Conservation (phyloP, 2,888 invertebrate genomes). For the Siphlonurus alternatus region DNA sequence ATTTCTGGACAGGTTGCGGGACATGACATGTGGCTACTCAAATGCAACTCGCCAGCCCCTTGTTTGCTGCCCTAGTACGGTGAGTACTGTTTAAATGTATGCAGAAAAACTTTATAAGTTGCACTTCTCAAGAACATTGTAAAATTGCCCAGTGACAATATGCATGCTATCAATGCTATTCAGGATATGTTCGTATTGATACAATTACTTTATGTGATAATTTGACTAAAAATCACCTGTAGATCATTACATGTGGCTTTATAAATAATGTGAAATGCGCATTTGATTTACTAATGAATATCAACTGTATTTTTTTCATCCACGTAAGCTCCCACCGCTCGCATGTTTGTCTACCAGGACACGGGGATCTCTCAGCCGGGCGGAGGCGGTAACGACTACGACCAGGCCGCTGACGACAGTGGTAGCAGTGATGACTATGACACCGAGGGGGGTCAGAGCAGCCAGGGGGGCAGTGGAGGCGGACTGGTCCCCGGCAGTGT, state of each 20-base stretch:
- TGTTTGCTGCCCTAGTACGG: slow-evolving; percentile 38
- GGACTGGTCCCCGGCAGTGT: not conserved
- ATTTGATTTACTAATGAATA: no score
- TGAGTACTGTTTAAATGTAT: not conserved
- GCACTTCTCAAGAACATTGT: no score
- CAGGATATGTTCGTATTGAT: no score
- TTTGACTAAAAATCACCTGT: no score
- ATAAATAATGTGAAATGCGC: no score
- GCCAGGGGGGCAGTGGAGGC: slow-evolving; percentile 5
- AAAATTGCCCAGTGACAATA: no score
- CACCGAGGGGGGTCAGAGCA: slow-evolving; percentile 6
- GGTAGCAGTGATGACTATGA: not conserved
- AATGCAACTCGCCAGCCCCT: slow-evolving; percentile 29
- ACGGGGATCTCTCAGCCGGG: not conserved
- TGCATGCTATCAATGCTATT: no score
- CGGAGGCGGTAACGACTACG: not conserved
- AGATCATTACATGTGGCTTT: no score
- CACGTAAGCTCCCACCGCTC: not conserved
- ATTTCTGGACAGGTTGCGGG: slow-evolving; percentile 30
- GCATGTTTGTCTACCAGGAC: not conserved
- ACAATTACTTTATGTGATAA: not conserved
- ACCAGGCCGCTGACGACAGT: slow-evolving; percentile 6
- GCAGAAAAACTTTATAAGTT: no score
- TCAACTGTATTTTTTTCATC: no score
- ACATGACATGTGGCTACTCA: slow-evolving; percentile 38